Evolutionary conservation across 2,888 invertebrate species (phyloP), one percentile per base, ranked within the genome.

Genomic region (Stenodera caucasica): DNA sequence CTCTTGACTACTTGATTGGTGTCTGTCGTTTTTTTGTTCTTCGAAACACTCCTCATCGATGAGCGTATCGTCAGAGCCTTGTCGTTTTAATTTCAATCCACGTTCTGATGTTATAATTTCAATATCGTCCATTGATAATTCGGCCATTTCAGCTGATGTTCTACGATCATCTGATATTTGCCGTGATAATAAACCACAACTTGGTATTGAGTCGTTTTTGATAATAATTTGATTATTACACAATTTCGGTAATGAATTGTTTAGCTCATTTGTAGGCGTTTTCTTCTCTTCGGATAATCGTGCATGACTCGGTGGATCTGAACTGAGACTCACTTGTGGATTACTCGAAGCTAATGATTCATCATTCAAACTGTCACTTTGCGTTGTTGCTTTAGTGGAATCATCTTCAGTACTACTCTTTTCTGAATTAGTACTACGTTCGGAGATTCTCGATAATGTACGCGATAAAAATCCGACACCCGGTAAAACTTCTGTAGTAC

Each of bases 341-440:
- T 93, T 92, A 73, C 91, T 92, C 0, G 92, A 92, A 64, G 90
- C 88, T 32, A 91, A 82, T 0, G 92, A 92, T 77, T 92, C 92
- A 76, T 93, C 93, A 69, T 92, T 91, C 66, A 92, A 85, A 77
- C 92, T 92, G 59, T 91, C 90, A 2, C 92, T 92, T 63, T 91
- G 87, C 1, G 92, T 91, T 64, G 91, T 91, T 3, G 90, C 92
- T 79, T 92, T 93, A 30, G 92, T 92, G 0, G 91, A 90, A 81
- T 93, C 92, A 77, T 92, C 92, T 72, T 92, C 88, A 63, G 91
- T 89, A 74, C 92, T 92, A 2, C 91, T 91, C 78, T 93, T 93
- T 77, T 93, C 93, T 0, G 93, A 93, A 11, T 92, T 92, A 9
- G 94, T 94, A 68, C 93, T 94, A 49, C 93, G 84, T 80, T 94